A percentile compares a stretch with the other conserved stretches of the same genome.
phyloP scores from a whole-genome alignment of 2,888 invertebrate species.

The Caenorhabditis afra region DNA sequence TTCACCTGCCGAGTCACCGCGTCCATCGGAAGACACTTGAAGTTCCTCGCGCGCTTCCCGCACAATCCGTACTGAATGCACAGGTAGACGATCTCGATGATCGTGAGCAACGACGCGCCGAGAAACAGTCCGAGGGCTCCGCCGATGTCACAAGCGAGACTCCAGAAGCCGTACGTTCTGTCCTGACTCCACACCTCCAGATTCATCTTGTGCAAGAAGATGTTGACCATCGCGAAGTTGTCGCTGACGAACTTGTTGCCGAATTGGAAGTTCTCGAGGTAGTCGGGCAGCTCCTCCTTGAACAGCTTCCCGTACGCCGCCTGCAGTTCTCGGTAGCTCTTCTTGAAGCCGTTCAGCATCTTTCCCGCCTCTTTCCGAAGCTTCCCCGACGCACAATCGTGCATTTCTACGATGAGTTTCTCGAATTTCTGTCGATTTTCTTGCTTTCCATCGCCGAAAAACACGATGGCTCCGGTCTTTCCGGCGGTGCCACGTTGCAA shows the following conservation, averaged over 20 bases:
- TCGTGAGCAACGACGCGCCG: conserved; percentile 76
- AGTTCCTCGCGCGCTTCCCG: conserved; percentile 50
- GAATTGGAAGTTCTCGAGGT: conserved; percentile 78
- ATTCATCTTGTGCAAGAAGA: conserved; percentile 79
- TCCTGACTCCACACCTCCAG: conserved; percentile 78
- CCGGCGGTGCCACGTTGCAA: conserved; percentile 63
- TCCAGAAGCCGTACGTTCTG: conserved; percentile 78
- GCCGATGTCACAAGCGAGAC: conserved; percentile 79
- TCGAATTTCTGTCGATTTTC: conserved; percentile 65
- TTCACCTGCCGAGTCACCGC: conserved; percentile 19
- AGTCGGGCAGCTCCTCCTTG: conserved; percentile 77
- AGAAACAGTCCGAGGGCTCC: conserved; percentile 79
- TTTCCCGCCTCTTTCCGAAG: conserved; percentile 70
- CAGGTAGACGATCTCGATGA: conserved; percentile 78
- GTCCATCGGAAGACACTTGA: conserved; percentile 57
- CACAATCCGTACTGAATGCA: conserved; percentile 67
- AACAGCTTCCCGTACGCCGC: conserved; percentile 76
- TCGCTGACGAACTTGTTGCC: conserved; percentile 79
- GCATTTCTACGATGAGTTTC: conserved; percentile 74
- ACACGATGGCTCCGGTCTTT: conserved; percentile 76
- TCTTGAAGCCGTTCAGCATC: conserved; percentile 67
- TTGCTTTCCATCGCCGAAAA: conserved; percentile 72
- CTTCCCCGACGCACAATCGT: conserved; percentile 73
- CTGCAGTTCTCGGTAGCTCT: conserved; percentile 57
- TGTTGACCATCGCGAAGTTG: conserved; percentile 80